Evolutionary conservation across 2,113 vertebrate genomes (phyloP).

Genomic region (Corythoichthys haematopterus): DNA sequence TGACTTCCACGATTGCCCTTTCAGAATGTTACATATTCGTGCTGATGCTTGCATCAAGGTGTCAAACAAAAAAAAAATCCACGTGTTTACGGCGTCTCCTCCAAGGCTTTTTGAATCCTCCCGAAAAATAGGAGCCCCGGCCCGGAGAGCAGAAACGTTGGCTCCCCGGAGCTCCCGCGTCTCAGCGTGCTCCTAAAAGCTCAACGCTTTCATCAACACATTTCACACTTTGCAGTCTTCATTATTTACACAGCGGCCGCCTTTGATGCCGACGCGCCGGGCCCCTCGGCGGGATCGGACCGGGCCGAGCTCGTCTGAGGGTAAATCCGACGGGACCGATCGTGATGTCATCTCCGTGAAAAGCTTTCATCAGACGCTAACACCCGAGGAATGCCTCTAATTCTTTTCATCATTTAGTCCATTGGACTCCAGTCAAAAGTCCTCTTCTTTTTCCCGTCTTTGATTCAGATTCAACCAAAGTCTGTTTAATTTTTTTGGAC

Average conservation of each 20-base stretch:
- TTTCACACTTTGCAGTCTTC: conserved; percentile 39
- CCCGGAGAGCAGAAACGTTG: not conserved
- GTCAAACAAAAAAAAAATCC: not conserved
- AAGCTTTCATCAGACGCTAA: conserved; percentile 59
- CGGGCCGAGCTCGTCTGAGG: conserved; percentile 39
- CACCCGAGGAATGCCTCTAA: conserved; percentile 43
- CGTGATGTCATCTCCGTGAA: conserved; percentile 60
- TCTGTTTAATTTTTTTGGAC: not conserved
- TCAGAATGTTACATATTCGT: not conserved
- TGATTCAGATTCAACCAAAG: not conserved
- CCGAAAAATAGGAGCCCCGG: conserved; percentile 17
- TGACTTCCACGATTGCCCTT: not conserved
- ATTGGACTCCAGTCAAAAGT: conserved; percentile 26
- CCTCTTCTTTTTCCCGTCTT: conserved; percentile 20
- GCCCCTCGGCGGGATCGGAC: conserved; percentile 28
- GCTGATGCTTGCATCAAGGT: not conserved
- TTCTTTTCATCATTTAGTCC: conserved; percentile 55
- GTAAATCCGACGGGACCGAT: conserved; percentile 37
- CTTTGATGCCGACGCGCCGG: conserved; percentile 42
- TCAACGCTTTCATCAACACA: conserved; percentile 58
- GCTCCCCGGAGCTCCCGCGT: conserved; percentile 27
- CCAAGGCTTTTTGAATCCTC: conserved; percentile 9
- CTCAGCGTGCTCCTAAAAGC: conserved; percentile 53
- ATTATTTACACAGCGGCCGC: conserved; percentile 47
- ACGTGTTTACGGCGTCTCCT: not conserved